Conservation (phyloP, 2,888 invertebrate species). For the Fabriciana adippe region DNA sequence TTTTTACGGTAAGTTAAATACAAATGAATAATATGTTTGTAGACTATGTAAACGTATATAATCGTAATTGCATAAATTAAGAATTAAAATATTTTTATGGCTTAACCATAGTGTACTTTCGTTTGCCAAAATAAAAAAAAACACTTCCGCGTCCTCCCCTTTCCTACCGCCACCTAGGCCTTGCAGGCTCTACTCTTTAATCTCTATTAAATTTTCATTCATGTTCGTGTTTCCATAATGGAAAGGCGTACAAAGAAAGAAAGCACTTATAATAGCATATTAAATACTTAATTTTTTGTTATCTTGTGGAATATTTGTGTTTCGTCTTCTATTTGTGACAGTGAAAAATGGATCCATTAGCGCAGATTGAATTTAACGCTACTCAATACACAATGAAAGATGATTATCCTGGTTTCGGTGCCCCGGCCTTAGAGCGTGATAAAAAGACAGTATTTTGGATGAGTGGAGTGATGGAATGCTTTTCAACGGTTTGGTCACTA, state of each 20-base stretch:
- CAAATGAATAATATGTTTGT: too few species aligned
- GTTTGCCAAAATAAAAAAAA: not conserved
- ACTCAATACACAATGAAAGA: constrained; percentile 44
- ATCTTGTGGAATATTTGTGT: constrained; percentile 10
- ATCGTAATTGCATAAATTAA: not conserved
- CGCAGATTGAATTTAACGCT: constrained; percentile 42
- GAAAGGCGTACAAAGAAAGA: not conserved
- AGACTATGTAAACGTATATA: too few species aligned
- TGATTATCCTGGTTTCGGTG: constrained; percentile 43
- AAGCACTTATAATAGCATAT: not conserved
- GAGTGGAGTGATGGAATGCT: constrained; percentile 92
- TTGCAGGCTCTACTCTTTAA: too few species aligned
- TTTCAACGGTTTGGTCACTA: constrained; percentile 93
- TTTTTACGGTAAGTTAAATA: too few species aligned
- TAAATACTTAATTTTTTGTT: not conserved
- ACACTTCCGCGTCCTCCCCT: constrained; percentile 19
- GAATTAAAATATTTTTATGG: not conserved
- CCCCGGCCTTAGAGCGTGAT: constrained; percentile 46
- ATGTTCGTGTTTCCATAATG: constrained; percentile 6
- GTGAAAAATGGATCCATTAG: constrained; percentile 31
- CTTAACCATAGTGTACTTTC: constrained; percentile 2
- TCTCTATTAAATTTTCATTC: constrained; percentile 4
- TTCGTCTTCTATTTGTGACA: not conserved
- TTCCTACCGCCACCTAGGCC: constrained; percentile 10
- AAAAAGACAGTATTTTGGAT: constrained; percentile 86